Evolutionary conservation across 1,140 invertebrate species (phyloP).

Genomic region (Parasteatoda tepidariorum): DNA sequence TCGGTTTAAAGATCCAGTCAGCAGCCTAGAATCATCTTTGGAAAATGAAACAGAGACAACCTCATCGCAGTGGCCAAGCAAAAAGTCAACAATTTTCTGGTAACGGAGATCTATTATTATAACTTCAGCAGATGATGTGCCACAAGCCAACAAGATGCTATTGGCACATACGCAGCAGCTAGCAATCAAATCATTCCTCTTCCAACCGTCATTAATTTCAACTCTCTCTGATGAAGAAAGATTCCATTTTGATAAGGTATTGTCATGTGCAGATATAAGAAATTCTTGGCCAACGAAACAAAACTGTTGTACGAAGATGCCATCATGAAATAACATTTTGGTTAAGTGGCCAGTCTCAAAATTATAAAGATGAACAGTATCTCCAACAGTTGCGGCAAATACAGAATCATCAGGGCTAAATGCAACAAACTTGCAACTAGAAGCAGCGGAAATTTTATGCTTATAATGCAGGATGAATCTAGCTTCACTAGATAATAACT

Average conservation of each 20-base stretch:
- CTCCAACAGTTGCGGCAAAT: not conserved
- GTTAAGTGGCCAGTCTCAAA: not conserved
- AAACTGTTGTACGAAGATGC: not conserved
- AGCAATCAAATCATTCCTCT: conserved; percentile 13
- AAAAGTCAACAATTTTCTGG: not conserved
- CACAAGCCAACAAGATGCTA: conserved; percentile 21
- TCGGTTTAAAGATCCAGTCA: conserved; percentile 10
- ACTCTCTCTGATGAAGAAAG: not conserved
- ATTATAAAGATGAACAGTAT: not conserved
- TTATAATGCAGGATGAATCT: not conserved
- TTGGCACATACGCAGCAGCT: conserved; percentile 9
- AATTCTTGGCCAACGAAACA: not conserved
- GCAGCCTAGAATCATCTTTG: not conserved
- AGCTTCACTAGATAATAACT: not conserved
- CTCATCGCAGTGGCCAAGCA: conserved; percentile 1
- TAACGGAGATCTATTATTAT: not conserved
- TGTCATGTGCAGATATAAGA: not conserved
- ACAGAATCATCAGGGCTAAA: not conserved
- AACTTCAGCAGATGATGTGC: conserved; percentile 17
- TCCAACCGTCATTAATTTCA: not conserved
- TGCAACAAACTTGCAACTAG: not conserved
- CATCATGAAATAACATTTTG: not conserved
- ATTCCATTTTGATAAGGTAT: not conserved
- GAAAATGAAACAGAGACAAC: conserved; percentile 19
- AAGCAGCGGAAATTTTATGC: not conserved